Evolutionary conservation across 2,888 invertebrate species (phyloP).

Genomic region (Nemurella pictetii): DNA sequence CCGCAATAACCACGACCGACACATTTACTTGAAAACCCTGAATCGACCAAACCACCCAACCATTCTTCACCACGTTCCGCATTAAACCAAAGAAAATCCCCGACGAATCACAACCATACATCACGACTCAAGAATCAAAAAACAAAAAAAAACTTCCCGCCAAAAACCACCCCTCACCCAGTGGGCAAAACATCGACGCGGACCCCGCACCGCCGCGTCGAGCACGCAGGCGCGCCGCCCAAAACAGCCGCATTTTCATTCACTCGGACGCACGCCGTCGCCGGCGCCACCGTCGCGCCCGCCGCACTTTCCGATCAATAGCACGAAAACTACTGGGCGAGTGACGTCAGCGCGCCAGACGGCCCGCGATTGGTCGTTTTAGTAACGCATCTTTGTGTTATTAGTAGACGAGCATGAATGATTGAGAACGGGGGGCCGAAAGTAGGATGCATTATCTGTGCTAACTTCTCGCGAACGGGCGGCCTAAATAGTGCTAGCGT

Average conservation of each 20-base stretch:
- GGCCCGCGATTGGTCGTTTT: neutral
- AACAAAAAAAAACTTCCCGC: too few relatives aligned
- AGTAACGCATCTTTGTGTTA: neutral
- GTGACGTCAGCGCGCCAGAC: neutral
- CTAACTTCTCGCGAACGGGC: neutral
- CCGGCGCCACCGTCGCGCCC: neutral
- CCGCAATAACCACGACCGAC: too few relatives aligned
- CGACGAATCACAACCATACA: too few relatives aligned
- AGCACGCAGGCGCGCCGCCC: neutral
- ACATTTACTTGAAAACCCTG: too few relatives aligned
- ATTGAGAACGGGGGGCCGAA: neutral
- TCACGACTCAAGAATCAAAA: too few relatives aligned
- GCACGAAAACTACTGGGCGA: neutral
- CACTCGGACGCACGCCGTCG: neutral
- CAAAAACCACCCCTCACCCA: too few relatives aligned
- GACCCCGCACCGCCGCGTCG: neutral
- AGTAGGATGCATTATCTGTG: neutral
- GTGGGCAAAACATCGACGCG: too few relatives aligned
- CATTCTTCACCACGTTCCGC: too few relatives aligned
- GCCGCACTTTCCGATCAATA: neutral
- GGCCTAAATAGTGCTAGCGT: too few relatives aligned
- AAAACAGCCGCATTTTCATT: neutral
- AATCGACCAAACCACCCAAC: too few relatives aligned
- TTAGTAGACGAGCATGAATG: neutral
- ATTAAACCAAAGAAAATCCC: too few relatives aligned